Evolutionary conservation across 2,797 vertebrate genomes (phyloP).

Genomic region (Acomys russatus): DNA sequence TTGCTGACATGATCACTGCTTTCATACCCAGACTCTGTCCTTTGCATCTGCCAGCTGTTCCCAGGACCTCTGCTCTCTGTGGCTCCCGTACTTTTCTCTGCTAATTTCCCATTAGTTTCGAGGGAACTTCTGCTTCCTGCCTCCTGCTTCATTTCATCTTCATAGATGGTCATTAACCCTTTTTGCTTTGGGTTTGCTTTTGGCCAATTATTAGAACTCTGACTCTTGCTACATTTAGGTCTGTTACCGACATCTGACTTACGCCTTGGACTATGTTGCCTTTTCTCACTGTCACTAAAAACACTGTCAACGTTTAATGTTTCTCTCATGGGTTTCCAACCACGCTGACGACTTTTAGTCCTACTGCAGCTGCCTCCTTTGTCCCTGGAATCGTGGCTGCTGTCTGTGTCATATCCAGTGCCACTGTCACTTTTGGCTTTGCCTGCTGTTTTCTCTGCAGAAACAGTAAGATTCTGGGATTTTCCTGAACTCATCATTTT

Average conservation of each 20-base stretch:
- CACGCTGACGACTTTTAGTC: conserved; percentile 88
- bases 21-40: conserved; percentile 97
- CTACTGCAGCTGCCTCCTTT: conserved; percentile 80
- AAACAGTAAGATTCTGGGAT: conserved; percentile 80
- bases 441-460: conserved; percentile 79
- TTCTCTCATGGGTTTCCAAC: conserved; percentile 96
- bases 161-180: conserved; percentile 97
- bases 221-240: conserved; percentile 85
- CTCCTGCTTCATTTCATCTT: conserved; percentile 95
- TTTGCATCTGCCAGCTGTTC: conserved; percentile 95
- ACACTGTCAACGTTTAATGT: conserved; percentile 97
- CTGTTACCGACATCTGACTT: conserved; percentile 85
- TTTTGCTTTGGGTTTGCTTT: conserved; percentile 93
- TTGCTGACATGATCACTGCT: conserved; percentile 96
- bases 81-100: conserved; percentile 89
- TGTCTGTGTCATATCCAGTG: conserved; percentile 95
- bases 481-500: conserved; percentile 72
- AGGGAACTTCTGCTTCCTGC: conserved; percentile 93
- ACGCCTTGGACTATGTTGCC: conserved; percentile 91
- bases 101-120: conserved; percentile 91
- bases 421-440: conserved; percentile 83
- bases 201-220: conserved; percentile 83
- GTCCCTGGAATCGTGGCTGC: conserved; percentile 94
- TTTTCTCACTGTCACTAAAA: conserved; percentile 90
- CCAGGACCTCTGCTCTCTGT: conserved; percentile 88